Evolutionary conservation across 2,113 vertebrate genomes (phyloP).

Genomic region (Coptodon rendalli): DNA sequence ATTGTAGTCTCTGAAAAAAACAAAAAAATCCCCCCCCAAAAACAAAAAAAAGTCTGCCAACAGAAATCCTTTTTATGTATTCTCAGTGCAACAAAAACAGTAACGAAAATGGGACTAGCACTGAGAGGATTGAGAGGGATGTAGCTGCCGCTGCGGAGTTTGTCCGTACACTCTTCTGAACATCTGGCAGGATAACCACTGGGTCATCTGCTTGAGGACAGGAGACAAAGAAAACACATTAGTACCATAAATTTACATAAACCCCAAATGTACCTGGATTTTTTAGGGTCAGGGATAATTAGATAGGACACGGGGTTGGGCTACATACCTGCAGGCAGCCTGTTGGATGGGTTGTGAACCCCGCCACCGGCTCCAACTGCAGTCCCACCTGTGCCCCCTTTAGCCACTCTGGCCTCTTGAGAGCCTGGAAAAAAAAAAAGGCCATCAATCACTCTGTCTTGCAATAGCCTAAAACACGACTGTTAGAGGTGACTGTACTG

Average conservation of each 20-base stretch:
- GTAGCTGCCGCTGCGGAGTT: conserved; percentile 58
- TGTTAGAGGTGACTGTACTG: background rate
- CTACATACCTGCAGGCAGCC: conserved; percentile 71
- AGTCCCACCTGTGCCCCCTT: conserved; percentile 48
- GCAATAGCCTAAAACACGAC: background rate
- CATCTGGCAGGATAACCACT: conserved; percentile 66
- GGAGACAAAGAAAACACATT: background rate
- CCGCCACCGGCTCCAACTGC: conserved; percentile 44
- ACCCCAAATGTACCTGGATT: background rate
- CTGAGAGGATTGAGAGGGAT: conserved; percentile 56
- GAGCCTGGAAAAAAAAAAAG: conserved; percentile 58
- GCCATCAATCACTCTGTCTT: background rate
- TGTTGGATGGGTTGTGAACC: conserved; percentile 71
- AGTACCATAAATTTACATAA: background rate
- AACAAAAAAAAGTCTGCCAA: background rate
- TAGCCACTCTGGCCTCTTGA: conserved; percentile 68
- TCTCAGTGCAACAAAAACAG: conserved; percentile 67
- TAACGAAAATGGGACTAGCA: conserved; percentile 72
- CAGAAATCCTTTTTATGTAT: conserved; percentile 22
- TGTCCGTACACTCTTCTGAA: conserved; percentile 79
- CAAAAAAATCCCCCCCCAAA: rapidly evolving
- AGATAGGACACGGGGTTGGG: background rate
- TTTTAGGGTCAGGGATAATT: conserved; percentile 20
- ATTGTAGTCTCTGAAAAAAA: conserved; percentile 44
- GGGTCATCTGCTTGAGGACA: conserved; percentile 77